A percentile compares a stretch with the other conserved stretches of the same genome.
phyloP scores from a whole-genome alignment of 2,113 vertebrate species.

The Neoarius graeffei region DNA sequence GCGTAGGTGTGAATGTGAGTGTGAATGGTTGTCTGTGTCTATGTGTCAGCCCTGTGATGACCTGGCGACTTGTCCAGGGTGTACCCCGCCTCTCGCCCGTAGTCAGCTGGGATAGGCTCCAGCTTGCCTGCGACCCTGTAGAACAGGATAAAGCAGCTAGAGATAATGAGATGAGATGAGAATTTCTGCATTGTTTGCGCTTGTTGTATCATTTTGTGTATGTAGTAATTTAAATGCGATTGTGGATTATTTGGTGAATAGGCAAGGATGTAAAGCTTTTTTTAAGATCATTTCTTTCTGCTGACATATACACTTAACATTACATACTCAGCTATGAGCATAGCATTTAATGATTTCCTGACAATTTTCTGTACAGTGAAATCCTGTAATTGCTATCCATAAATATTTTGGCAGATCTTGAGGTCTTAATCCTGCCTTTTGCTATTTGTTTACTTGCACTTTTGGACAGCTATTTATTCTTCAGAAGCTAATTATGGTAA shows the following conservation, averaged over 20 bases:
- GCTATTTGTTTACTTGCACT: not conserved
- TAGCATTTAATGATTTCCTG: not conserved
- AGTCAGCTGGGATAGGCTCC: too few species aligned
- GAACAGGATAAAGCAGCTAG: too few species aligned
- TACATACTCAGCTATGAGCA: not conserved
- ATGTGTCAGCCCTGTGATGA: too few species aligned
- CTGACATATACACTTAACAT: not conserved
- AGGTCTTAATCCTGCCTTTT: not conserved
- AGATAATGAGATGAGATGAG: too few species aligned
- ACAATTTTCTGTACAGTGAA: not conserved
- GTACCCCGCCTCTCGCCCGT: too few species aligned
- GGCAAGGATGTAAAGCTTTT: not conserved
- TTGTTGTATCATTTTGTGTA: not conserved
- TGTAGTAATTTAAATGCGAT: not conserved
- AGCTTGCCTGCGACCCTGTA: too few species aligned
- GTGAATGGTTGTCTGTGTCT: too few species aligned
- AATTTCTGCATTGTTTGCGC: constrained; percentile 2
- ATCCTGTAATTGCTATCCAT: not conserved
- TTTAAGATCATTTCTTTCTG: not conserved
- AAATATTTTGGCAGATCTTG: not conserved
- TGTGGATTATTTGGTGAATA: not conserved
- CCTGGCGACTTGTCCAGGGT: too few species aligned
- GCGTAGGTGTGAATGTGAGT: too few species aligned
- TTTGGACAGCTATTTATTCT: not conserved
- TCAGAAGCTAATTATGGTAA: not conserved